Evolutionary conservation across 2,888 invertebrate species (phyloP).

Genomic region (Chesias legatella): DNA sequence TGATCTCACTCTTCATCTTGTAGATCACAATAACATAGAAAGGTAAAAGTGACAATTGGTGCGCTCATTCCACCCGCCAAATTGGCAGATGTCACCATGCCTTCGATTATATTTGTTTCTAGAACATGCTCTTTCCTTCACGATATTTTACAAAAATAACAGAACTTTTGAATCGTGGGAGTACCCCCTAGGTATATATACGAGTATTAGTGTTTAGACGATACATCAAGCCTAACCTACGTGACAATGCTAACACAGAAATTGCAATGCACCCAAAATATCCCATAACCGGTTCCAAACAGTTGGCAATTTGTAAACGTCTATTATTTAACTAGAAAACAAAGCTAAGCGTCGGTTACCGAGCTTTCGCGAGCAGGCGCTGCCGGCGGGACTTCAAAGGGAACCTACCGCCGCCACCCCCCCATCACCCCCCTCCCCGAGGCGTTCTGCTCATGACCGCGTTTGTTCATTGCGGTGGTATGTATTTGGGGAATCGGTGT

Average conservation of each 20-base stretch:
- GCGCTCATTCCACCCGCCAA: too few species aligned
- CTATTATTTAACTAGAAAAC: constrained; percentile 73
- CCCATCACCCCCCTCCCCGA: constrained; percentile 32
- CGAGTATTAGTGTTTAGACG: too few species aligned
- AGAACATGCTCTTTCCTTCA: too few species aligned
- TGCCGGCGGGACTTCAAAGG: constrained; percentile 74
- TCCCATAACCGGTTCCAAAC: constrained; percentile 42
- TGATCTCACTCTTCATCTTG: too few species aligned
- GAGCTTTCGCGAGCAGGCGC: constrained; percentile 73
- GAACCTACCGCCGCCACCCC: constrained; percentile 54
- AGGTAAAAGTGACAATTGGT: too few species aligned
- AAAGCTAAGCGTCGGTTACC: constrained; percentile 75
- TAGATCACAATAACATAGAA: too few species aligned
- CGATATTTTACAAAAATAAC: too few species aligned
- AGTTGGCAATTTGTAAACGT: constrained; percentile 56
- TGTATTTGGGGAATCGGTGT: constrained; percentile 61
- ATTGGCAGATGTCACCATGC: too few species aligned
- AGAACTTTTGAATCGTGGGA: too few species aligned
- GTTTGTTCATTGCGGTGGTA: constrained; percentile 60
- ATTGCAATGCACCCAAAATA: constrained; percentile 18
- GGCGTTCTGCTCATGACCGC: constrained; percentile 51
- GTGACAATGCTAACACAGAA: neutral
- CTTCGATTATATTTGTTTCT: too few species aligned
- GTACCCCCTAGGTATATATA: too few species aligned
- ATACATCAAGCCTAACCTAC: too few species aligned